Conservation (phyloP, 2,113 vertebrate species). For the Emydocephalus ijimae region DNA sequence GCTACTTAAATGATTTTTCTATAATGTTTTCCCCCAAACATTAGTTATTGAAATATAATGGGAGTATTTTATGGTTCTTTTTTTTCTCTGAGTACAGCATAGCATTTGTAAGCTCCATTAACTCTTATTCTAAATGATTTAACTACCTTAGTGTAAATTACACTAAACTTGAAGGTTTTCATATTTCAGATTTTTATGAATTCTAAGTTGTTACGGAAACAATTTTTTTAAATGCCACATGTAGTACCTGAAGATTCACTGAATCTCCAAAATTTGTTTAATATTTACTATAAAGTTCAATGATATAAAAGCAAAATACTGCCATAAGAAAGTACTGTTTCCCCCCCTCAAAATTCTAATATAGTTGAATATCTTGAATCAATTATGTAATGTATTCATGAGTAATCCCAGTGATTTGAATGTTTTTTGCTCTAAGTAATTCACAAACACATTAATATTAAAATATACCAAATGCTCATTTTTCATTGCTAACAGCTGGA, state of each 20-base stretch:
- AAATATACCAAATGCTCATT: background rate
- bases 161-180: background rate
- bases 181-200: background rate
- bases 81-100: background rate
- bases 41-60: background rate
- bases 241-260: background rate
- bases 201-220: background rate
- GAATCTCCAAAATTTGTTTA: background rate
- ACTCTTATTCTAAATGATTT: background rate
- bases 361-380: background rate
- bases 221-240: background rate
- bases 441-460: background rate
- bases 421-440: background rate
- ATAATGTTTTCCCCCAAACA: background rate
- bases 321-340: background rate
- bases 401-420: background rate
- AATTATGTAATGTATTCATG: background rate
- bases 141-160: background rate
- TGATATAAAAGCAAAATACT: background rate
- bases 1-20: background rate
- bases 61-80: background rate
- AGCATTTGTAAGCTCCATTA: background rate
- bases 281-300: background rate
- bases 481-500: conserved; percentile 26
- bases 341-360: background rate